Evolutionary conservation across 2,888 invertebrate genomes (phyloP).

Genomic region (Ernsta delagoae): DNA sequence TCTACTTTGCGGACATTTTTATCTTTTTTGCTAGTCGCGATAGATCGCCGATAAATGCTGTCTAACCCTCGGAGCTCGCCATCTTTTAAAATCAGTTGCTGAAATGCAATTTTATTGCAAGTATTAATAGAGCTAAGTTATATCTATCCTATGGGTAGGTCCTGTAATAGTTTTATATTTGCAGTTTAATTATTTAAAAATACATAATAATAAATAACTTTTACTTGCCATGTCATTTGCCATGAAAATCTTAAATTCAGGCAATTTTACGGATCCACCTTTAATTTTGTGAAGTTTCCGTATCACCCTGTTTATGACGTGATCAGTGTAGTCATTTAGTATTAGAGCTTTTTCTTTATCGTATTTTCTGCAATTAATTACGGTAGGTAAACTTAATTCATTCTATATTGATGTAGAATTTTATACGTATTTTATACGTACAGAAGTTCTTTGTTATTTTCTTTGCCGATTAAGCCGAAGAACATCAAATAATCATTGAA

Average conservation of each 20-base stretch:
- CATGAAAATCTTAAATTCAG: constrained; percentile 43
- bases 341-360: constrained; percentile 55
- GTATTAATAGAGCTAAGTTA: too few species aligned
- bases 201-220: too few species aligned
- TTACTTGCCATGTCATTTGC: constrained; percentile 44
- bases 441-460: constrained; percentile 48
- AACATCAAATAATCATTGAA: constrained; percentile 69
- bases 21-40: constrained; percentile 53
- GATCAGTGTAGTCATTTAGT: constrained; percentile 57
- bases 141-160: too few species aligned
- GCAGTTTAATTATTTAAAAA: too few species aligned
- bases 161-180: too few species aligned
- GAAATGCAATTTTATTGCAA: constrained; percentile 16
- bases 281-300: constrained; percentile 48
- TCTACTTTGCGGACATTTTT: constrained; percentile 53
- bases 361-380: constrained; percentile 55
- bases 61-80: constrained; percentile 64
- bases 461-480: constrained; percentile 44
- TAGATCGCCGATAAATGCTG: constrained; percentile 61
- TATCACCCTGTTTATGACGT: constrained; percentile 50
- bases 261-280: constrained; percentile 42
- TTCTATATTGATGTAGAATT: too few species aligned
- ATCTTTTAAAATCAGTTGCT: constrained; percentile 54
- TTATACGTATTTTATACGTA: constrained; percentile 36
- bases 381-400: too few species aligned